phyloP scores from a whole-genome alignment of 2,113 vertebrate genomes.

The Dicentrarchus labrax region DNA sequence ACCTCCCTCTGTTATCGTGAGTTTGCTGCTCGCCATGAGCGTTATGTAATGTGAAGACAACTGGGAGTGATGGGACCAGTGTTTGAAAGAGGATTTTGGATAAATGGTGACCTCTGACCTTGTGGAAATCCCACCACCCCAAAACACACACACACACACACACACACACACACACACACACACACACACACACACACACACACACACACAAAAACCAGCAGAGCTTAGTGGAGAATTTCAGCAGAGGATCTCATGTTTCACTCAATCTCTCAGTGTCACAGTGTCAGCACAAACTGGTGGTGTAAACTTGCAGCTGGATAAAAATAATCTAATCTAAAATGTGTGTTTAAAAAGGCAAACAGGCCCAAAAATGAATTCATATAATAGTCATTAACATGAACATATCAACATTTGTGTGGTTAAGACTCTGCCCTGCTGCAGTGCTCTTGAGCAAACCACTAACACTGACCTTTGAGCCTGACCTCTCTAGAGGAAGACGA shows the following conservation, averaged over 20 bases:
- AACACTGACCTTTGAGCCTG: not conserved
- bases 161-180: slow-evolving; percentile 13
- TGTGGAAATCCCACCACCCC: not conserved
- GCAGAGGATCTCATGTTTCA: not conserved
- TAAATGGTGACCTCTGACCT: slow-evolving; percentile 51
- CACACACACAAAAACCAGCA: not conserved
- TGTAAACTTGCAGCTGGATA: not conserved
- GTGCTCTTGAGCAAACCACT: not conserved
- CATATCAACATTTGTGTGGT: no score
- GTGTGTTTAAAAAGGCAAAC: not conserved
- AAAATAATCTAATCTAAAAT: not conserved
- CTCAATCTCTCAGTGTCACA: not conserved
- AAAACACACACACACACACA: slow-evolving; percentile 25
- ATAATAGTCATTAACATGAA: no score
- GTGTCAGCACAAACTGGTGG: not conserved
- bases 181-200: not conserved
- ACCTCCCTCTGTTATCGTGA: not conserved
- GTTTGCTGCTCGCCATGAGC: not conserved
- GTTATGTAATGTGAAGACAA: slow-evolving; percentile 46
- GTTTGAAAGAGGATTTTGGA: slow-evolving; percentile 28
- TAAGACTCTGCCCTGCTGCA: not conserved
- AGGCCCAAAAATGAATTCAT: not conserved
- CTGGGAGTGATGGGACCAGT: not conserved
- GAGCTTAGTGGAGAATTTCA: slow-evolving; percentile 23
- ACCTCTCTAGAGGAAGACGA: not conserved